phyloP scores from a whole-genome alignment of 64 coral and sea anemone genomes.

The Montipora capricornis region DNA sequence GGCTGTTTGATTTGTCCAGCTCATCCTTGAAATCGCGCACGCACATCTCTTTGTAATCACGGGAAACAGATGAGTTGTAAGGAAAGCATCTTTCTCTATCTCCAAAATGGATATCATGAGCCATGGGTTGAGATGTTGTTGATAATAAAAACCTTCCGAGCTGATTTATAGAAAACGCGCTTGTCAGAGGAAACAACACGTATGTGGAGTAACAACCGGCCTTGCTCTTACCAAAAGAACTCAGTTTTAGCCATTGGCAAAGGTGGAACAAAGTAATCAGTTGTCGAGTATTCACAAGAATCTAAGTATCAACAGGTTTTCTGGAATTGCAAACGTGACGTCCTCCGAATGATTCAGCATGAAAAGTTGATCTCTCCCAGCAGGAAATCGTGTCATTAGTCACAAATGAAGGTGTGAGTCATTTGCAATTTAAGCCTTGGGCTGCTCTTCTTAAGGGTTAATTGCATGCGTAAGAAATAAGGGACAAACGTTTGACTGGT shows the following conservation, averaged over 20 bases:
- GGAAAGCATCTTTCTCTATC: conserved; percentile 87
- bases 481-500: too few species aligned
- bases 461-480: too few species aligned
- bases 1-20: conserved; percentile 62
- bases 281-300: neutral
- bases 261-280: neutral
- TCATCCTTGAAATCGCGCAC: conserved; percentile 71
- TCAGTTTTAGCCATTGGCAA: neutral
- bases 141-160: conserved; percentile 67
- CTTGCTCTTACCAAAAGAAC: conserved; percentile 14
- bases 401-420: too few species aligned
- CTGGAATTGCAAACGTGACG: too few species aligned
- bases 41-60: conserved; percentile 72
- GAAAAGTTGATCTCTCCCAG: too few species aligned
- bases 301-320: too few species aligned
- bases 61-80: conserved; percentile 73
- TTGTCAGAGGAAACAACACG: conserved; percentile 71
- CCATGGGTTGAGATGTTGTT: conserved; percentile 89
- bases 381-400: too few species aligned
- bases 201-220: conserved; percentile 82
- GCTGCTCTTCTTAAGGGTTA: too few species aligned
- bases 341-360: too few species aligned
- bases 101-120: conserved; percentile 86
- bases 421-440: too few species aligned
- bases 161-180: conserved; percentile 80